Percentiles rank a stretch among this genome's conserved stretches.
These are phyloP conservation scores for Barnardius zonarius DNA, from an alignment of 2,113 vertebrate species.

Conservation along the genomic window DNA sequence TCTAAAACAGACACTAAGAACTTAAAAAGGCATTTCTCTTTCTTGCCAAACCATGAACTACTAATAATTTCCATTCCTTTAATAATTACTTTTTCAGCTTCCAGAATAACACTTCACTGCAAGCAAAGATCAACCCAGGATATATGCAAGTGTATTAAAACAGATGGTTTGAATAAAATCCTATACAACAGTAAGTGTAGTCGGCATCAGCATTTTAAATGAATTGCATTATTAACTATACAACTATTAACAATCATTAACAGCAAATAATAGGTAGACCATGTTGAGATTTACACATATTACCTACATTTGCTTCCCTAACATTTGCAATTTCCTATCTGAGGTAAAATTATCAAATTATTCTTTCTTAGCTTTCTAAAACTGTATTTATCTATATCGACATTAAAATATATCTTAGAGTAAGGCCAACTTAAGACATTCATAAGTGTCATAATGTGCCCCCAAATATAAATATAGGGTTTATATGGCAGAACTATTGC, in stretches of 20 bases:
- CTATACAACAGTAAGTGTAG: not conserved
- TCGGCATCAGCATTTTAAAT: not conserved
- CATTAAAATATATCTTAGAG: not conserved
- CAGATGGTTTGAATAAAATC: conserved; percentile 5
- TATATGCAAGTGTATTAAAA: not conserved
- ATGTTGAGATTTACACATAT: not conserved
- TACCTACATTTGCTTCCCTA: not conserved
- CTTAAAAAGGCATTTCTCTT: not conserved
- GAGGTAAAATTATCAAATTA: not conserved
- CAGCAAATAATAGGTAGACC: not conserved
- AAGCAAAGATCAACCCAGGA: not conserved
- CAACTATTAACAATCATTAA: not conserved
- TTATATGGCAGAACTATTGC: not conserved
- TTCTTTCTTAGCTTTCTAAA: not conserved
- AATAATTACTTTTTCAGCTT: conserved; percentile 19
- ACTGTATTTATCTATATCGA: not conserved
- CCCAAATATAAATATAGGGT: not conserved
- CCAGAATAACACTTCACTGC: conserved; percentile 1
- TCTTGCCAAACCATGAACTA: conserved; percentile 3
- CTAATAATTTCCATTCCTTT: conserved; percentile 49
- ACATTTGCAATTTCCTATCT: not conserved
- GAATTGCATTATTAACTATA: not conserved
- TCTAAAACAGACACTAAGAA: not conserved
- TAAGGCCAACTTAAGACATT: not conserved
- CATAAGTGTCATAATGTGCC: not conserved